Base-by-base conservation (phyloP, 2,888 invertebrate species). In the Caenorhabditis sp. region DNA sequence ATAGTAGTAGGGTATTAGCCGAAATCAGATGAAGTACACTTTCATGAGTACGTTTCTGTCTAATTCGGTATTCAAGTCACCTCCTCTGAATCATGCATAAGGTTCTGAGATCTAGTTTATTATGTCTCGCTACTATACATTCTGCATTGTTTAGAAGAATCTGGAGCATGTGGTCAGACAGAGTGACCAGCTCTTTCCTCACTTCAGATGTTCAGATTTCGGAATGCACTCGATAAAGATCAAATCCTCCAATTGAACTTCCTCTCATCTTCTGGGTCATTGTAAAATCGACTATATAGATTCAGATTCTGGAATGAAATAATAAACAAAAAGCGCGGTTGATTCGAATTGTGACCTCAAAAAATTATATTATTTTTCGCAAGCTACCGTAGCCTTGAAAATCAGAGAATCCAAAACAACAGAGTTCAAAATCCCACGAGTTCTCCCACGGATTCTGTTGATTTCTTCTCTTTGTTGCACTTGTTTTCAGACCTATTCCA, bases 51-150 rank as follows among this genome's bases (percentile, higher is more conserved):
- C 24, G 28, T 69, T 49, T 58, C 19, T 16, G 1, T 31, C 24
- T 58, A 16, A 59, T 72, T 58, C 70, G 2, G 47, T 54, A 63
- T 74, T 74, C 63, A 74, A 41, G 63, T 74, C 63, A 73, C 59
- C 47, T 28, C 31, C 22, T 61, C 14, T 59, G 35, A 35, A 38
- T 61, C 35, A 59, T 72, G 31, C 19, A 16, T 35, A 47, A 58
- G 44, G 51, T 28, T 49, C 44, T 24, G 41, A 22, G 22, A 47
- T 8, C 35, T 61, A 31, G 38, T 61, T 24, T 24, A 61, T 61
- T 59, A 61, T 41, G 22, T 14, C 31, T 61, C 24, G 38, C 38
- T 2, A 38, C 38, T 12, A 38, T 38, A 38, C 38, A 38, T 38
- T 38, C 12, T 38, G 6, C 38, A 38, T 38, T 38, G 38, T 38